Percentiles rank a stretch among this genome's conserved stretches.
Evolutionary conservation across 1,140 invertebrate species (phyloP).

Genomic region (Platyscapa corneri): DNA sequence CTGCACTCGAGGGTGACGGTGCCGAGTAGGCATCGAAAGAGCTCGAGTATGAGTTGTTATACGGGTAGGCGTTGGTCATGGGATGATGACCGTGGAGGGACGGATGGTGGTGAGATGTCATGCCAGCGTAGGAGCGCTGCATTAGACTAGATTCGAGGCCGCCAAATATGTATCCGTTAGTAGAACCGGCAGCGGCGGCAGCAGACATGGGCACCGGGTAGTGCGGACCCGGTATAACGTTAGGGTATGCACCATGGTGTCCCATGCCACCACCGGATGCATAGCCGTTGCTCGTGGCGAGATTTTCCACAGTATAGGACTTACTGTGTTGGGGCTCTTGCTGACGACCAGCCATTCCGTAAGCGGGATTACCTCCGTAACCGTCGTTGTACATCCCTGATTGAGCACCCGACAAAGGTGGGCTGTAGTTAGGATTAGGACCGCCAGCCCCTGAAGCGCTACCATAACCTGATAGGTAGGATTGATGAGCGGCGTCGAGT

Average conservation of each 20-base stretch:
- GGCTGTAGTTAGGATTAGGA: constrained; percentile 65
- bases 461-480: constrained; percentile 64
- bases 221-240: constrained; percentile 69
- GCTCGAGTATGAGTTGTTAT: constrained; percentile 70
- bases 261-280: constrained; percentile 67
- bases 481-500: constrained; percentile 64
- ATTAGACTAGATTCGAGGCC: constrained; percentile 71
- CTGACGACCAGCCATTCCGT: constrained; percentile 41
- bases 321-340: constrained; percentile 68
- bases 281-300: constrained; percentile 72
- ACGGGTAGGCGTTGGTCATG: constrained; percentile 70
- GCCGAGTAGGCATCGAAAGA: constrained; percentile 71
- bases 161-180: constrained; percentile 70
- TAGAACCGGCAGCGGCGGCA: constrained; percentile 64
- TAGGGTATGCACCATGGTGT: constrained; percentile 67
- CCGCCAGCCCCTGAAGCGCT: constrained; percentile 51
- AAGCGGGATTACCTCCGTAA: background rate
- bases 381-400: constrained; percentile 28
- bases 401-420: constrained; percentile 58
- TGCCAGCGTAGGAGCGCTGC: constrained; percentile 69
- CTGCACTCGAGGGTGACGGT: constrained; percentile 65
- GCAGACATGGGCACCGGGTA: constrained; percentile 65
- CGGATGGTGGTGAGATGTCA: constrained; percentile 62
- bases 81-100: constrained; percentile 63
- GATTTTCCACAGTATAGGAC: constrained; percentile 71